phyloP scores from a whole-genome alignment of 2,888 invertebrate species.

The Gymnocheta viridis region DNA sequence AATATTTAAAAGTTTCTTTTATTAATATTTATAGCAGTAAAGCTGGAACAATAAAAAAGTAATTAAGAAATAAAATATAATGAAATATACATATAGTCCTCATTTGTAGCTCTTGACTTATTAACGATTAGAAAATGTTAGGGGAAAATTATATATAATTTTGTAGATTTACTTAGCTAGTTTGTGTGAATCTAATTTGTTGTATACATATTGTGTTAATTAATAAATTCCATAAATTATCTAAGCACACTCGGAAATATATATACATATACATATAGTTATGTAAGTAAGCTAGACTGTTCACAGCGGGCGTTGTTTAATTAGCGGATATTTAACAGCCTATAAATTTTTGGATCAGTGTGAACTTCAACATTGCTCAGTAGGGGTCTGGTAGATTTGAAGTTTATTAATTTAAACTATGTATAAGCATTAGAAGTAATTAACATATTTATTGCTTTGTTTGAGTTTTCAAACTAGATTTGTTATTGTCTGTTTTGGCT shows the following conservation, averaged over 20 bases:
- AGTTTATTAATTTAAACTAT: not conserved
- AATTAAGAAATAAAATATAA: constrained; percentile 33
- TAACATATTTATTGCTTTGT: not conserved
- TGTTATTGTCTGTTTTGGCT: not conserved
- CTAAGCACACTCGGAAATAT: not conserved
- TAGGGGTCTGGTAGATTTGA: not conserved
- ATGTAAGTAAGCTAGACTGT: not conserved
- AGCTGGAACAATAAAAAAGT: constrained; percentile 1
- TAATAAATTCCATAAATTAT: constrained; percentile 35
- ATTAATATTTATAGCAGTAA: constrained; percentile 31
- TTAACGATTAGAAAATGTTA: not conserved
- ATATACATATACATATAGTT: not conserved
- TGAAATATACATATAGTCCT: not conserved
- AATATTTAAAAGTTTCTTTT: constrained; percentile 32
- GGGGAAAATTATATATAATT: not conserved
- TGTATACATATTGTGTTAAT: constrained; percentile 22
- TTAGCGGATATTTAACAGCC: constrained; percentile 19
- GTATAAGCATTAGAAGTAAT: not conserved
- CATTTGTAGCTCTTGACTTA: not conserved
- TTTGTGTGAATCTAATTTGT: constrained; percentile 3
- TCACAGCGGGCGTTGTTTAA: constrained; percentile 11
- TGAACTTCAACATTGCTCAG: not conserved
- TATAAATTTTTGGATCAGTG: not conserved
- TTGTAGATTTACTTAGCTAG: not conserved
- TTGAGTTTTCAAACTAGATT: not conserved